Conservation (phyloP, 1,140 invertebrate genomes). For the Charaxes varanes region DNA sequence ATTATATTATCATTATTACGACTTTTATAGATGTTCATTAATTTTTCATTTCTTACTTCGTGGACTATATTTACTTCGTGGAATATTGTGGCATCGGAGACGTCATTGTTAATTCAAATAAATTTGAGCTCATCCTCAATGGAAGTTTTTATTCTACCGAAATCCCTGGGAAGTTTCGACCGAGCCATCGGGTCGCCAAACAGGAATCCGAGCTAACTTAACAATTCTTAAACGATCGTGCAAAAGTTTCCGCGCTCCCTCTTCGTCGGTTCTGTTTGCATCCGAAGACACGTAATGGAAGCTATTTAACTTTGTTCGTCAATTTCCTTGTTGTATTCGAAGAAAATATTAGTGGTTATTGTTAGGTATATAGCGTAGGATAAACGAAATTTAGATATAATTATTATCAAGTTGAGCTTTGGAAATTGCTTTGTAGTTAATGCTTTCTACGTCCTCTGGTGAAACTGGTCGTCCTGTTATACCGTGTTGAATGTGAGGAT, state of each 20-base stretch:
- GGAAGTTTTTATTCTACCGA: constrained; percentile 65
- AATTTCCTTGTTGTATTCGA: constrained; percentile 44
- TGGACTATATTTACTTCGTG: constrained; percentile 71
- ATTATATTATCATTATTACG: constrained; percentile 70
- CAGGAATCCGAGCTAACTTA: constrained; percentile 25
- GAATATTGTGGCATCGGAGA: constrained; percentile 72
- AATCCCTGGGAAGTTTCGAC: constrained; percentile 36
- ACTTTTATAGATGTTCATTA: constrained; percentile 74
- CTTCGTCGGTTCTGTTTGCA: constrained; percentile 6
- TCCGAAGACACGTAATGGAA: constrained; percentile 2
- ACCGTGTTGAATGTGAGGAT: constrained; percentile 28
- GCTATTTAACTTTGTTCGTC: constrained; percentile 9
- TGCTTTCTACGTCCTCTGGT: constrained; percentile 52
- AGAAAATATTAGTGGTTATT: constrained; percentile 34
- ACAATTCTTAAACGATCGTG: constrained; percentile 17
- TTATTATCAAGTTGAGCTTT: constrained; percentile 52
- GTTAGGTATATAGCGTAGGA: constrained; percentile 56
- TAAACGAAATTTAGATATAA: constrained; percentile 59
- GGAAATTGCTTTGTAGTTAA: constrained; percentile 59
- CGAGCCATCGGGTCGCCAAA: constrained; percentile 42
- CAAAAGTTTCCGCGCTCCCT: constrained; percentile 8
- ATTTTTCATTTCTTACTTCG: constrained; percentile 71
- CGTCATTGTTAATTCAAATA: constrained; percentile 74
- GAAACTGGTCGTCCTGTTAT: constrained; percentile 38
- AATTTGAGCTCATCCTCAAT: constrained; percentile 72